Evolutionary conservation across 2,888 invertebrate species (phyloP), one percentile per base, ranked within the genome.

Genomic region (Geophilus truncorum): DNA sequence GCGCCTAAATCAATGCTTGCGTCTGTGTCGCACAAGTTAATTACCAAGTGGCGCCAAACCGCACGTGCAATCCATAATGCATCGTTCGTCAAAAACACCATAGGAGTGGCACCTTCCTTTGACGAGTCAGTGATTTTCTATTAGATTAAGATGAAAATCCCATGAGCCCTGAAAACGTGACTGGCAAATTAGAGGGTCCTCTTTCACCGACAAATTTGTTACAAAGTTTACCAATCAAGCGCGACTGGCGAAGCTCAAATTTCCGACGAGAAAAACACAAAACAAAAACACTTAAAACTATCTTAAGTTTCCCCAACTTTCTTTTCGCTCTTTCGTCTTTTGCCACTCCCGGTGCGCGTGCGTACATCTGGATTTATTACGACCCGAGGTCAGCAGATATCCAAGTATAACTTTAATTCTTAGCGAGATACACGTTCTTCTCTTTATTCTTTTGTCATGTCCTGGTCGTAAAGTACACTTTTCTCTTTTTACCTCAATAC

Each of bases 51-150:
- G 70, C 70, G 28, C 70, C 70, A 28, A 70, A 70, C 70, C 70
- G 70, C 70, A 70, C 70, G 70, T 70, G 70, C 70, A 70, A 70
- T 70, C 70, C 70, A 70, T 70, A 70, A 70, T 70, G 70, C 70
- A 70, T 9, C 70, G 70, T 70, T 70, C 70, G 70, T 70, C 70
- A 70, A 70, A 70, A 70, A 70, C 70, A 70, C 25, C 25, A 12
- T 70, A 70, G 25, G 10, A 70, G 70, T 28, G n/a, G 70, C 70
- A 25, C 70, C 70, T 70, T 70, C 70, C 70, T 70, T 70, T 70
- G 70, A 70, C 70, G 70, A 70, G 28, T 70, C 70, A 70, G 70
- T 70, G 70, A 70, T 70, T 70, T 70, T 70, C 70, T 70, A 70
- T 70, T 70, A 70, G 70, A 70, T 70, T 70, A 70, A 70, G 70